Base-by-base conservation (phyloP, 2,888 invertebrate species). In the Portevinia maculata region DNA sequence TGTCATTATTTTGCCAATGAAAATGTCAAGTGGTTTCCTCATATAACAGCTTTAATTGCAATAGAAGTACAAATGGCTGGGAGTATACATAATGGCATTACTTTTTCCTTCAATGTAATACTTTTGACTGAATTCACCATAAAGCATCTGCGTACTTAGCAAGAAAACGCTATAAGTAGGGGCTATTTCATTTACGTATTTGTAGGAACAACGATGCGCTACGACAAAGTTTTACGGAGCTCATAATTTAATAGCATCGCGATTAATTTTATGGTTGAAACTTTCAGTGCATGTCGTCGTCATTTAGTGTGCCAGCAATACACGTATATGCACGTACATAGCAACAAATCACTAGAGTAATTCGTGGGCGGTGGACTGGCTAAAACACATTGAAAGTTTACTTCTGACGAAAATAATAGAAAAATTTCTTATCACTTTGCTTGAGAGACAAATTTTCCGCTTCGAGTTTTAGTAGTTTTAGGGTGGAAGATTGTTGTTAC, bases 161-260 rank as follows among this genome's bases (percentile, higher is more conserved):
- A 21, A 37, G 44, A 46, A 62, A 28, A 73, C 28, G 53, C 28
- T 39, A 48, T 48, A 53, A 67, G 65, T 53, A 17, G 24, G 37
- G 39, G 39, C 59, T 48, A 60, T 73, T 65, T 55, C 53, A 79
- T 53, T 65, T 67, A 53, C 41, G 50, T 74, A 67, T 57, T 79
- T 79, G 32, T 67, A 65, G 48, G n/a, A n/a, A n/a, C 46, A 67
- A 48, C 65, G 48, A 62, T 53, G 55, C 67, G 13, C 21, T 28
- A 79, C 67, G 79, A 69, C 74, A 34, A 79, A 79, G 55, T 79
- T 79, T 78, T 79, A 79, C 74, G 67, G 30, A 79, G 75, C 64
- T 79, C 79, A 79, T 79, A 79, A 79, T 79, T 79, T 79, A 79
- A 79, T 74, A 57, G 69, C 75, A 70, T 74, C 79, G 64, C 79